phyloP scores from a whole-genome alignment of 2,888 invertebrate species.

The Rhagonycha fulva region DNA sequence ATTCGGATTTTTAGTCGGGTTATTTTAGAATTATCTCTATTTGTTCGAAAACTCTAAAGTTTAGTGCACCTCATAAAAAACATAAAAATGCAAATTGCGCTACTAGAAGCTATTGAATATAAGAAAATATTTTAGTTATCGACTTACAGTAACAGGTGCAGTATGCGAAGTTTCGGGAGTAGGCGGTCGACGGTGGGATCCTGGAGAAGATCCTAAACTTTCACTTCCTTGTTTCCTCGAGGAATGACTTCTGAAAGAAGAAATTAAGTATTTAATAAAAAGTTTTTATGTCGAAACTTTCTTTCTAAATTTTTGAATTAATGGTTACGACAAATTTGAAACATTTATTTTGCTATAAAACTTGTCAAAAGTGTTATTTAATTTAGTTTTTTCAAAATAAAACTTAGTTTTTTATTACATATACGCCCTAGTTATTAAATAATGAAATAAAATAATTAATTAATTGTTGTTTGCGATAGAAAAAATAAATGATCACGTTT shows the following conservation, averaged over 20 bases:
- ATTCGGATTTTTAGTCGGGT: too few relatives aligned
- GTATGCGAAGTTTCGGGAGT: slow-evolving; percentile 50
- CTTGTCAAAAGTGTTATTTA: neutral
- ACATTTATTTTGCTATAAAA: neutral
- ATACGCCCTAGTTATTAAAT: neutral
- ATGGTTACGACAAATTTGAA: neutral
- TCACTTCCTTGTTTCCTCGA: slow-evolving; percentile 48
- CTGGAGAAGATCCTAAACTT: slow-evolving; percentile 50
- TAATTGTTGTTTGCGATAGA: neutral
- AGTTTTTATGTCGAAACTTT: neutral
- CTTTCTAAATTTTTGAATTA: neutral
- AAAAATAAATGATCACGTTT: neutral
- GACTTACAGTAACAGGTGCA: slow-evolving; percentile 53
- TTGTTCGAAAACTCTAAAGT: too few relatives aligned
- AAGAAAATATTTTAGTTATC: neutral
- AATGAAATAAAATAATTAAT: neutral
- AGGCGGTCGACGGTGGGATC: slow-evolving; percentile 44
- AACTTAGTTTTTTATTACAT: neutral
- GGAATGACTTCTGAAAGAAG: slow-evolving; percentile 46
- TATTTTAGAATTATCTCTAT: too few relatives aligned
- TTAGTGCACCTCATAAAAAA: too few relatives aligned
- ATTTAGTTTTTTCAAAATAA: neutral
- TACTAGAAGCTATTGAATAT: neutral
- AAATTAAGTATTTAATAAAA: neutral
- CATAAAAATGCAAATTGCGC: too few relatives aligned